Base-by-base conservation (phyloP, 2,797 vertebrate genomes). In the Loriculus beryllinus region DNA sequence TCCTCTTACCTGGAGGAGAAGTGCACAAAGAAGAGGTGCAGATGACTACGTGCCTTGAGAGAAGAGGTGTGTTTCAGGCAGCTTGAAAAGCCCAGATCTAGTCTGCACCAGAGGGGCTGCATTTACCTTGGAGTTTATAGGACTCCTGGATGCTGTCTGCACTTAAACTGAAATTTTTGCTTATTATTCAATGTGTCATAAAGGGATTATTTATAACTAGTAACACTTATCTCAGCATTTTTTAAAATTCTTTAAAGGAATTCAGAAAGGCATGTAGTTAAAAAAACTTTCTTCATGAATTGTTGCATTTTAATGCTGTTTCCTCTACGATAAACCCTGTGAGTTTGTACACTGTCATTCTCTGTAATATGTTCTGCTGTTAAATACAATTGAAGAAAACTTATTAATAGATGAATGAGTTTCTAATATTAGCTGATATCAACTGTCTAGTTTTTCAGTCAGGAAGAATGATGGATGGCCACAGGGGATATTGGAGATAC, bases 281-380 rank as follows among this genome's bases (percentile, higher is more conserved):
- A 91, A 94, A 91, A 49, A 76, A 76, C 22, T 79, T 88, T 54
- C 35, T 65, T 78, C 31, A 75, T 83, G 84, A 92, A 90, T 88
- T 95, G 39, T 33, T 82, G 67, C 33, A 88, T 96, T 91, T 92
- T 88, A 86, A 86, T 91, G 37, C 10, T 95, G 83, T 91, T 96
- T 96, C 80, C 86, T 92, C 92, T 83, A 67, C 72, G 82, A 86
- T 42, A 93, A 93, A 15, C 35, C 54, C 45, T 71, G 17, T 62
- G 69, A 91, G 57, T 94, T 79, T 93, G 70, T 79, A 92, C 71
- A 90, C 51, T 91, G 59, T 81, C 76, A 84, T 75, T 78, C 3
- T 1, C 15, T 76, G 40, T 91, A 79, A 89, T 88, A 69, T 92
- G 76, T 79, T 89, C 62, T 88, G 54, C 33, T 81, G n/a, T 89